Evolutionary conservation across 2,888 invertebrate species (phyloP), one percentile per base, ranked within the genome.

Genomic region (Mimumesa dahlbomi): DNA sequence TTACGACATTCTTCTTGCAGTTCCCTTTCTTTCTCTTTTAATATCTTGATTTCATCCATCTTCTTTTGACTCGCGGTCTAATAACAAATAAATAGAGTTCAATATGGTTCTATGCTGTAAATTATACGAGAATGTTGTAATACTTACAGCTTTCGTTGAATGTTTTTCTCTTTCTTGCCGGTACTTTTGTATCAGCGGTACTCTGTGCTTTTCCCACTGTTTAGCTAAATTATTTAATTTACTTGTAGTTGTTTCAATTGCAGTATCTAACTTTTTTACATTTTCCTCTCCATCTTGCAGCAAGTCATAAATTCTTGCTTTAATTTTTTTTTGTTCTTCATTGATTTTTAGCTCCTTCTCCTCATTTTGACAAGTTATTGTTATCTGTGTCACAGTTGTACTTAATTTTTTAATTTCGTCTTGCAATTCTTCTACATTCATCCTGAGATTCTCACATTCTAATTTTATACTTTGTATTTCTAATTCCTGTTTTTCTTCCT

Each of bases 131-230:
- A n/a, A n/a, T n/a, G n/a, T n/a, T n/a, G n/a, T n/a, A n/a, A n/a
- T n/a, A 86, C 88, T 87, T 82, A 91, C 91, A 79, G 91, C 89
- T 83, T 90, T 89, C 34, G 87, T 88, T 2, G 90, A 89, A 83
- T 89, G 86, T 31, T 87, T 87, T 58, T 88, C 86, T 68, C 84
- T 86, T 53, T 86, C 85, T 49, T 85, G 90, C 46, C 92, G 88
- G 82, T 92, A 93, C 77, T 93, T 91, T 73, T 92, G 91, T 21
- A 94, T 90, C 11, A 95, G 88, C 0, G 95, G 94, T 22, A 90
- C 90, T 73, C 94, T 91, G 82, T 94, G 94, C 52, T 93, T 92
- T 81, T 94, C 93, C 95, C 95, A 96, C 81, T 95, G 94, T 62
- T 91, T 92, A 2, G 93, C 93, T 50, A 95, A 87, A 58, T 91